Conservation (phyloP, 2,888 invertebrate species). For the Miltochrista miniata region DNA sequence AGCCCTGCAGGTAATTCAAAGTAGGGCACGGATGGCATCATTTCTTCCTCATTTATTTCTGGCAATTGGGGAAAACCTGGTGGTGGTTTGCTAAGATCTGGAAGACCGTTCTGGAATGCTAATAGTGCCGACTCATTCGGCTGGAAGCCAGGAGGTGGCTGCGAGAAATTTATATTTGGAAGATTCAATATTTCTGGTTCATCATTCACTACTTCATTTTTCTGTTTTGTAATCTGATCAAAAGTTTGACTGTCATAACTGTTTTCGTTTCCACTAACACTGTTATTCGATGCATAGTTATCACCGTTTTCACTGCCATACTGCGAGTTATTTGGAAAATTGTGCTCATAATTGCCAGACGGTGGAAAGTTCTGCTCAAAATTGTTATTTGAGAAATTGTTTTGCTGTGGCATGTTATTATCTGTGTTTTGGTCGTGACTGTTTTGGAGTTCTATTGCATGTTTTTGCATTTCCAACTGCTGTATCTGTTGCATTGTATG, state of each 20-base stretch:
- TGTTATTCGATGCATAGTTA: conserved; percentile 72
- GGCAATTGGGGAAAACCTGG: conserved; percentile 88
- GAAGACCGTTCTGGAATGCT: conserved; percentile 85
- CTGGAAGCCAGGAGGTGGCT: conserved; percentile 75
- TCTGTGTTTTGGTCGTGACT: conserved; percentile 64
- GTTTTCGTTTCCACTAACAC: conserved; percentile 78
- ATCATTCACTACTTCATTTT: conserved; percentile 49
- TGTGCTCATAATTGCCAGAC: conserved; percentile 61
- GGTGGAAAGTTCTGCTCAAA: conserved; percentile 64
- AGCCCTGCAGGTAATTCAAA: conserved; percentile 98
- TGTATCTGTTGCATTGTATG: conserved; percentile 96
- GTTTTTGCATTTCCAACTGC: conserved; percentile 91
- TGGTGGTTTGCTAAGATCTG: conserved; percentile 94
- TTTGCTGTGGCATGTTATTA: conserved; percentile 54
- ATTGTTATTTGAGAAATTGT: conserved; percentile 61
- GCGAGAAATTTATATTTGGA: conserved; percentile 75
- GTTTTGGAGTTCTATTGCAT: conserved; percentile 84
- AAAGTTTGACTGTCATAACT: conserved; percentile 77
- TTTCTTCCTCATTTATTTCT: conserved; percentile 85
- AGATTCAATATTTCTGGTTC: conserved; percentile 65
- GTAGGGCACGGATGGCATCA: conserved; percentile 96
- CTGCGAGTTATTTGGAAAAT: conserved; percentile 59
- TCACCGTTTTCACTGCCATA: conserved; percentile 75
- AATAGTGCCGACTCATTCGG: conserved; percentile 56
- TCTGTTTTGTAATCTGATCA: conserved; percentile 65